phyloP scores from a whole-genome alignment of 92 coral and sea anemone genomes.

The Meandrina meandrites region DNA sequence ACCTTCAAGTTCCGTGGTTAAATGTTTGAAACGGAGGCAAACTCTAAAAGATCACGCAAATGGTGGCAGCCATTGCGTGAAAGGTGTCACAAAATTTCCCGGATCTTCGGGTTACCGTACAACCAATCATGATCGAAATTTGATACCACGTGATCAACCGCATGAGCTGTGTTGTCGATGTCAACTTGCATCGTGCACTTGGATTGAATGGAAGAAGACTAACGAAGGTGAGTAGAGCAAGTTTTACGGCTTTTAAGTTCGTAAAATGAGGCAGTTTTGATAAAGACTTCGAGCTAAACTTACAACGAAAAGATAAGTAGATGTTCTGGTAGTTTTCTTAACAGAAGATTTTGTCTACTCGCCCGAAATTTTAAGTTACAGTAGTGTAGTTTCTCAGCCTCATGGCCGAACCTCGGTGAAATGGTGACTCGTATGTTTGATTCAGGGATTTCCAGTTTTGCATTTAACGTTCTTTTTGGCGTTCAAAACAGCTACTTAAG shows the following conservation, averaged over 20 bases:
- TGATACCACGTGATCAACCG: constrained; percentile 1
- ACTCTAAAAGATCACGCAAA: neutral
- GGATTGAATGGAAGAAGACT: neutral
- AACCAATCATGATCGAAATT: constrained; percentile 5
- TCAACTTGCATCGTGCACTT: neutral
- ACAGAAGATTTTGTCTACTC: neutral
- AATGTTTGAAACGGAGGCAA: no score
- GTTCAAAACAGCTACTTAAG: neutral
- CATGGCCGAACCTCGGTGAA: neutral
- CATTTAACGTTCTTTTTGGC: neutral
- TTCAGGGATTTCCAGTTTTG: neutral
- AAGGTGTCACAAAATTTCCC: constrained; percentile 10
- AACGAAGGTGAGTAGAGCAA: neutral
- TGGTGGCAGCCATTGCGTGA: neutral
- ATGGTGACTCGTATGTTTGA: neutral
- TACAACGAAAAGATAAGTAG: no score
- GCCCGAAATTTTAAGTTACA: neutral
- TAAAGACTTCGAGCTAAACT: neutral
- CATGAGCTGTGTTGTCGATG: neutral
- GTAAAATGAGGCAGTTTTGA: neutral
- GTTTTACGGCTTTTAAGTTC: neutral
- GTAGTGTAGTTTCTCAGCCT: neutral
- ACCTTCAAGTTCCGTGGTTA: neutral
- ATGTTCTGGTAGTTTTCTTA: neutral
- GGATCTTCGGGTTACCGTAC: neutral